Evolutionary conservation across 2,888 invertebrate species (phyloP).

Genomic region (Macrophya annulata): DNA sequence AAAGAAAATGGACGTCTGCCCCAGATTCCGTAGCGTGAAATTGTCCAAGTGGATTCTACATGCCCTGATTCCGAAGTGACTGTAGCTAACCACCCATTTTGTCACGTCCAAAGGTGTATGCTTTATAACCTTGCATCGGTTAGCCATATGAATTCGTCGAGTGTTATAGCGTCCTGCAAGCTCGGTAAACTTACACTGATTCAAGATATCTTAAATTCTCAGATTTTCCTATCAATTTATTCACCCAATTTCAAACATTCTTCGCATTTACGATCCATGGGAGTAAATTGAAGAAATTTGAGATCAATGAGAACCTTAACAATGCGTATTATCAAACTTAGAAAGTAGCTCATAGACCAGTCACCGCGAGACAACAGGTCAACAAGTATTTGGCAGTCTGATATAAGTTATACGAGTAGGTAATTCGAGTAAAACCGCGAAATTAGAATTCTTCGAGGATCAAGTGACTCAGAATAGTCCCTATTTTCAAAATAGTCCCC

Average conservation of each 20-base stretch:
- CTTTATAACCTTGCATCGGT: slow-evolving; percentile 9
- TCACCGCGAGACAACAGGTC: background rate
- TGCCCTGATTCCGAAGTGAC: slow-evolving; percentile 1
- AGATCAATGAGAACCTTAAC: background rate
- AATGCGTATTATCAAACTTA: background rate
- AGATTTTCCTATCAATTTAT: slow-evolving; percentile 9
- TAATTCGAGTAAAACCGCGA: too few relatives aligned
- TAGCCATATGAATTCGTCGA: slow-evolving; percentile 18
- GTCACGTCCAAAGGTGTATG: slow-evolving; percentile 30
- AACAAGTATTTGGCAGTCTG: too few relatives aligned
- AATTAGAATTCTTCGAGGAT: too few relatives aligned
- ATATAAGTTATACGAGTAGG: too few relatives aligned
- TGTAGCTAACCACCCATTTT: slow-evolving; percentile 8
- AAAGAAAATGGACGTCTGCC: slow-evolving; percentile 26
- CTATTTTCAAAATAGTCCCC: too few relatives aligned
- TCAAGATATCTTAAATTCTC: background rate
- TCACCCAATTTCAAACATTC: slow-evolving; percentile 13
- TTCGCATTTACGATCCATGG: background rate
- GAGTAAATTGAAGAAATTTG: background rate
- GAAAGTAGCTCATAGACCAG: background rate
- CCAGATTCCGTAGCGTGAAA: slow-evolving; percentile 37
- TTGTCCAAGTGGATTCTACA: slow-evolving; percentile 35
- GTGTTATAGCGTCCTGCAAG: slow-evolving; percentile 12
- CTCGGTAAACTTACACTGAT: background rate
- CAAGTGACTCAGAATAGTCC: too few relatives aligned